phyloP scores from a whole-genome alignment of 2,113 vertebrate genomes.

The Neodontobutis hainanensis region DNA sequence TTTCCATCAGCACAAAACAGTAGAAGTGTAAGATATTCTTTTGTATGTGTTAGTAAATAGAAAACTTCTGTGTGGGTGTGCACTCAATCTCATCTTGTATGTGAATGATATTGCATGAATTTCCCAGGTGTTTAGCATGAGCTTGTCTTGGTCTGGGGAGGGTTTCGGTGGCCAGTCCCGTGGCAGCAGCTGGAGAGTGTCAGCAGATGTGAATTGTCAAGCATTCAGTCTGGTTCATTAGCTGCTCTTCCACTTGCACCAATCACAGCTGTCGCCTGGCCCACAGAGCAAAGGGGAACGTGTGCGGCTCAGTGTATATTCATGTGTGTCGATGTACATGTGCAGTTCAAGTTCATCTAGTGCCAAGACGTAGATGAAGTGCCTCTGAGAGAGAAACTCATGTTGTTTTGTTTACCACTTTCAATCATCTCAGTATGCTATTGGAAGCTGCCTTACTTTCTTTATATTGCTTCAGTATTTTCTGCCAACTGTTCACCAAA shows the following conservation, averaged over 20 bases:
- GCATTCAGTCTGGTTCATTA: slow-evolving; percentile 68
- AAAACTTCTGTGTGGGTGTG: not conserved
- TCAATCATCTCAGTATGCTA: slow-evolving; percentile 21
- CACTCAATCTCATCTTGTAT: not conserved
- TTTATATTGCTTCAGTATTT: slow-evolving; percentile 29
- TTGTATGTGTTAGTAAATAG: too few relatives aligned
- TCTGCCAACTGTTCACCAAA: slow-evolving; percentile 28
- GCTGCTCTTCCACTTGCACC: slow-evolving; percentile 73
- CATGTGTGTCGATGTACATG: slow-evolving; percentile 11
- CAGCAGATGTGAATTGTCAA: slow-evolving; percentile 82
- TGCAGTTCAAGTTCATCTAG: slow-evolving; percentile 15
- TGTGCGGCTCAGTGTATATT: slow-evolving; percentile 22
- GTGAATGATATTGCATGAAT: slow-evolving; percentile 5
- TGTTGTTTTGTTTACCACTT: slow-evolving; percentile 16
- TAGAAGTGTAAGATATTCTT: not conserved
- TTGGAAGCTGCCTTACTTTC: slow-evolving; percentile 12
- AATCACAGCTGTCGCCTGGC: slow-evolving; percentile 70
- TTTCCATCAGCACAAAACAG: slow-evolving; percentile 17
- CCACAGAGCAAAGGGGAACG: slow-evolving; percentile 70
- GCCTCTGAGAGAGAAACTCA: not conserved
- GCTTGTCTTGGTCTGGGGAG: slow-evolving; percentile 52
- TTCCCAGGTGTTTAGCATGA: slow-evolving; percentile 66
- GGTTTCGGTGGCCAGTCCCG: slow-evolving; percentile 55
- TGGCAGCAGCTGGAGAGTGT: slow-evolving; percentile 72
- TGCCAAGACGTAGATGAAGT: slow-evolving; percentile 1